phyloP scores from a whole-genome alignment of 2,888 invertebrate species.

The Philonicus albiceps region DNA sequence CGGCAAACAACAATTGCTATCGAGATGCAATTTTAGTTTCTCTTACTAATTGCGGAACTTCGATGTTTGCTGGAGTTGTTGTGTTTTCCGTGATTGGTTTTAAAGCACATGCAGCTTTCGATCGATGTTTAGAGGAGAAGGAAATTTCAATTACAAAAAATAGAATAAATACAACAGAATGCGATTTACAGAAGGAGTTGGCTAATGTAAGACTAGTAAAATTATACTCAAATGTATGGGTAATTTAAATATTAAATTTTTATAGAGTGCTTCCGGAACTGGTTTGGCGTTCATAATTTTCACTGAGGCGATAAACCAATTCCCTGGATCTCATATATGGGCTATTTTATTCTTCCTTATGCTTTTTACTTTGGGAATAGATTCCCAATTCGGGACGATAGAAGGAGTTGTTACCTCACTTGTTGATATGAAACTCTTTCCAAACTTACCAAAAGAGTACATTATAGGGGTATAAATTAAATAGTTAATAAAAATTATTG shows the following conservation, averaged over 20 bases:
- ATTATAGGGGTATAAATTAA: constrained; percentile 72
- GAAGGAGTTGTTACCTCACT: constrained; percentile 96
- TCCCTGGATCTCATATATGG: constrained; percentile 96
- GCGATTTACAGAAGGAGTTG: constrained; percentile 84
- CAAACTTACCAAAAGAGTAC: constrained; percentile 88
- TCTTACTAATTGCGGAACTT: constrained; percentile 91
- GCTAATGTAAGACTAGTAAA: constrained; percentile 75
- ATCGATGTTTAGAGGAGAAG: constrained; percentile 59
- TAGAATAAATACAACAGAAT: constrained; percentile 76
- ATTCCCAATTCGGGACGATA: constrained; percentile 94
- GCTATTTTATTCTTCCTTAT: constrained; percentile 95
- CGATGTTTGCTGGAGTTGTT: constrained; percentile 96
- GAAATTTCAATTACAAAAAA: constrained; percentile 68
- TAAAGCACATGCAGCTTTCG: constrained; percentile 68
- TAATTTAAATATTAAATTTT: not conserved
- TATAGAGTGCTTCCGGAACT: constrained; percentile 93
- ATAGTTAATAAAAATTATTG: not conserved
- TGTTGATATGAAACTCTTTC: constrained; percentile 93
- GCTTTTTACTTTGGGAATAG: constrained; percentile 94
- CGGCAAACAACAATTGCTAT: constrained; percentile 95
- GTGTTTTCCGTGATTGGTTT: constrained; percentile 96
- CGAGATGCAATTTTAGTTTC: constrained; percentile 93
- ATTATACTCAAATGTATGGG: not conserved
- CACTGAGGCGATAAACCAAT: constrained; percentile 97
- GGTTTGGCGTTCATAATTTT: constrained; percentile 97